Base-by-base conservation (phyloP, 2,888 invertebrate species). In the Cheiracanthium punctorium region DNA sequence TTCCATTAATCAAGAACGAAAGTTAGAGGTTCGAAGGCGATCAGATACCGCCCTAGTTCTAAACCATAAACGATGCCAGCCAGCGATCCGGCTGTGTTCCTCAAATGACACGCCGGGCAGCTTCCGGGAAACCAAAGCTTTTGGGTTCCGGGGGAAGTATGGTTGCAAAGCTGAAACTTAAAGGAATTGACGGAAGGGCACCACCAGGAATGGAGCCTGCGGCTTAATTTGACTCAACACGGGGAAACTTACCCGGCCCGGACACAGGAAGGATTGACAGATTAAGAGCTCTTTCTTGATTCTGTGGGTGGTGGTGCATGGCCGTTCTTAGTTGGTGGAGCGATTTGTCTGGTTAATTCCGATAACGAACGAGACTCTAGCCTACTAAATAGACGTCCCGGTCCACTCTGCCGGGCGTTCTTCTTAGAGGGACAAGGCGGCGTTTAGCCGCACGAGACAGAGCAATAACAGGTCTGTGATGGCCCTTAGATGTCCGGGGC, bases 321-420 rank as follows among this genome's bases (percentile, higher is more conserved):
- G 94, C 94, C 94, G 93, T 94, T 94, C 93, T 94, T 94, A 94
- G 94, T 94, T 94, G 93, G 94, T 94, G 94, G 94, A 94, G 93
- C 92, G 94, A 94, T 94, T 94, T 94, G 94, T 94, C 94, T 94
- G 94, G 93, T 94, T 94, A 91, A 94, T 94, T 94, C 93, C 94
- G 94, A 93, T 94, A 94, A 94, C 94, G 94, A 94, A 94, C 93
- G 94, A 94, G 93, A 94, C 93, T 93, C 93, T 93, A 92, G 92
- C 93, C 93, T 93, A 92, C 92, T 93, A 93, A 93, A 92, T 93
- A 93, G 93, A 41, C 73, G 73, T 52, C 52, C 73, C 73, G 73
- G 41, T 73, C 73, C 30, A 7, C 29, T 24, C 33, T 10, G 75
- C 48, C 41, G 48, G 69, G 90, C 91, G 91, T 64, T 76, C 82